These are phyloP conservation scores for Plagodis pulveraria DNA, from an alignment of 2,888 invertebrate genomes.

Conservation along the genomic window DNA sequence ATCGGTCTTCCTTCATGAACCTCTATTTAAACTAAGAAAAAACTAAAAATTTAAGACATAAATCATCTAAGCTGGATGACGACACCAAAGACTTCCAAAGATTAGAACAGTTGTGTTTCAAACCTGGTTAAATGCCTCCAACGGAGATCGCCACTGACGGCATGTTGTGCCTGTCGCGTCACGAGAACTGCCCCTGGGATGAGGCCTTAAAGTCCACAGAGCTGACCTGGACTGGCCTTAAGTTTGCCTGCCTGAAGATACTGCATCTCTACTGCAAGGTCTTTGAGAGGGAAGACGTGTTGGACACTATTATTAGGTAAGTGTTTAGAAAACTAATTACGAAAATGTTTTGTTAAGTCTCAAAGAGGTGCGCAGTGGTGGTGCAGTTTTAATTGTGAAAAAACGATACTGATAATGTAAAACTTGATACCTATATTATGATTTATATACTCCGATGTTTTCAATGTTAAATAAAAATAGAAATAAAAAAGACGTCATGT, in stretches of 20 bases:
- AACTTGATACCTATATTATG: too few species aligned
- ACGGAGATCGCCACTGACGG: constrained; percentile 73
- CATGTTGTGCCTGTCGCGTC: constrained; percentile 87
- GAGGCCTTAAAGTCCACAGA: constrained; percentile 82
- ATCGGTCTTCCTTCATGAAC: constrained; percentile 19
- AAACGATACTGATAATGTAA: too few species aligned
- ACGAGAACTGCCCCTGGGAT: constrained; percentile 86
- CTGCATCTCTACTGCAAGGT: constrained; percentile 94
- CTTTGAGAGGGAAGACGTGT: constrained; percentile 91
- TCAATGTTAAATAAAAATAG: too few species aligned
- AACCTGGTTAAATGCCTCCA: constrained; percentile 73
- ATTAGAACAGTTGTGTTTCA: constrained; percentile 29
- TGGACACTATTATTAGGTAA: constrained; percentile 92
- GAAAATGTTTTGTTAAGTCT: background rate
- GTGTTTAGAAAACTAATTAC: constrained; percentile 31
- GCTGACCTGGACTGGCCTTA: constrained; percentile 93
- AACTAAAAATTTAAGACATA: background rate
- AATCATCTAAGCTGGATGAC: constrained; percentile 5
- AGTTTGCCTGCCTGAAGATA: constrained; percentile 92
- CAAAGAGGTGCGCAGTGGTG: too few species aligned
- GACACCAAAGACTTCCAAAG: constrained; percentile 22
- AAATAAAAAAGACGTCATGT: too few species aligned
- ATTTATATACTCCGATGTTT: too few species aligned
- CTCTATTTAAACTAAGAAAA: constrained; percentile 7
- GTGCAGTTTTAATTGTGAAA: too few species aligned